phyloP scores from a whole-genome alignment of 92 coral and sea anemone genomes.

The Umimayanthus chanpuru region DNA sequence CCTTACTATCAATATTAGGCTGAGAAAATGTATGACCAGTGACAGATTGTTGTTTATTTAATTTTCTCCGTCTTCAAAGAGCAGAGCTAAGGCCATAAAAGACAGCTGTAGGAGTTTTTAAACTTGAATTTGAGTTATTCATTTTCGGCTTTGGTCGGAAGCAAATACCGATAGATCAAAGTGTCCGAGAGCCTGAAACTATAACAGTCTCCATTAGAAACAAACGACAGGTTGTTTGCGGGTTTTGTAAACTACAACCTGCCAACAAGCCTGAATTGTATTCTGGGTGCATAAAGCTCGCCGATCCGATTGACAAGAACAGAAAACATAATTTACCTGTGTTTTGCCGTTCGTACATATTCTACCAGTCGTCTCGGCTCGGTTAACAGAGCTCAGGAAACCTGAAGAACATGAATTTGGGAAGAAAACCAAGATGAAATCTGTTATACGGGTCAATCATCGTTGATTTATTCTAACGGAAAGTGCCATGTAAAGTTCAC shows the following conservation, averaged over 20 bases:
- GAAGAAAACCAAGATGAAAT: neutral
- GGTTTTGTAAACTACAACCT: neutral
- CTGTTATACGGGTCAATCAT: neutral
- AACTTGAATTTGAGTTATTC: too few relatives aligned
- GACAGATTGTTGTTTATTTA: too few relatives aligned
- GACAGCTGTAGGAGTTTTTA: too few relatives aligned
- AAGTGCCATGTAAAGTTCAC: neutral
- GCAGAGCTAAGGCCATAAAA: too few relatives aligned
- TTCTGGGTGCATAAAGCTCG: neutral
- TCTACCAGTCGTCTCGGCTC: constrained; percentile 29
- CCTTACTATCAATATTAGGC: too few relatives aligned
- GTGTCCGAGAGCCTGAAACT: neutral
- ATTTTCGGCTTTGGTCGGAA: too few relatives aligned
- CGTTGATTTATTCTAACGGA: neutral
- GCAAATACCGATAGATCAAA: too few relatives aligned
- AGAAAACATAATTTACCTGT: constrained; percentile 17
- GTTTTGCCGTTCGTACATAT: constrained; percentile 18
- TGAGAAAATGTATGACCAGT: too few relatives aligned
- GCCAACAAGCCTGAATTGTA: neutral
- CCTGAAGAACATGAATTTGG: neutral
- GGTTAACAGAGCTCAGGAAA: neutral
- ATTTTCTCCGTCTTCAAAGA: too few relatives aligned
- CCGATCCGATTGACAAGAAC: neutral
- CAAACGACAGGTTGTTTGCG: constrained; percentile 7
- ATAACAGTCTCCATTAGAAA: neutral